phyloP scores from a whole-genome alignment of 2,797 vertebrate species.

The Pantherophis alleghaniensis region DNA sequence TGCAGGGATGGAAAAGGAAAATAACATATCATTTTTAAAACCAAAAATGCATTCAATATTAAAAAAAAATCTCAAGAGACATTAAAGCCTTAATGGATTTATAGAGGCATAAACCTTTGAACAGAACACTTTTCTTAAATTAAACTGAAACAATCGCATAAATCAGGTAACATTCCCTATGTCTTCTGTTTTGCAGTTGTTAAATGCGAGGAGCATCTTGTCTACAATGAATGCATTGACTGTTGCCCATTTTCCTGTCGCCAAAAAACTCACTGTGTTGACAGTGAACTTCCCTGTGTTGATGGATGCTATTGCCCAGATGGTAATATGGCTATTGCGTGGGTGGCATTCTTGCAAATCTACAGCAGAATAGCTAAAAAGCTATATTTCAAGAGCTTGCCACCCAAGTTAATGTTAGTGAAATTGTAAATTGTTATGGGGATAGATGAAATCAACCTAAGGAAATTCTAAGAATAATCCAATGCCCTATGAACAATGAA shows the following conservation, averaged over 20 bases:
- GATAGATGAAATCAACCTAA: not conserved
- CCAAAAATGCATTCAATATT: not conserved
- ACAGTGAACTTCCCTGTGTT: constrained; percentile 90
- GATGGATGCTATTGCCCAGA: constrained; percentile 95
- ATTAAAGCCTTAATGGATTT: not conserved
- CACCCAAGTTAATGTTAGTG: not conserved
- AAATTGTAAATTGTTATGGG: not conserved
- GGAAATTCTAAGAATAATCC: not conserved
- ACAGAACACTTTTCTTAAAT: not conserved
- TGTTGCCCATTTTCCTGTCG: constrained; percentile 90
- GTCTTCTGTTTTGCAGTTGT: constrained; percentile 63
- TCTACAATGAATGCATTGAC: constrained; percentile 87
- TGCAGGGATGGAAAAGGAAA: not conserved
- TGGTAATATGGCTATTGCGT: constrained; percentile 68
- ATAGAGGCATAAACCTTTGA: not conserved
- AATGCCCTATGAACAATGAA: too few species aligned
- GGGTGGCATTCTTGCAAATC: not conserved
- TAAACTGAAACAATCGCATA: not conserved
- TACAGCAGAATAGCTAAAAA: not conserved
- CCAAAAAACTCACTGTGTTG: constrained; percentile 81
- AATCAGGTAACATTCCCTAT: not conserved
- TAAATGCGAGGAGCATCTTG: constrained; percentile 74
- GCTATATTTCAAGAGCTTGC: not conserved
- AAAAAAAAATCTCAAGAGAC: not conserved
- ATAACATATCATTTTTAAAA: not conserved